Conservation (phyloP, 2,888 invertebrate genomes). For the Strigamia maritima region DNA sequence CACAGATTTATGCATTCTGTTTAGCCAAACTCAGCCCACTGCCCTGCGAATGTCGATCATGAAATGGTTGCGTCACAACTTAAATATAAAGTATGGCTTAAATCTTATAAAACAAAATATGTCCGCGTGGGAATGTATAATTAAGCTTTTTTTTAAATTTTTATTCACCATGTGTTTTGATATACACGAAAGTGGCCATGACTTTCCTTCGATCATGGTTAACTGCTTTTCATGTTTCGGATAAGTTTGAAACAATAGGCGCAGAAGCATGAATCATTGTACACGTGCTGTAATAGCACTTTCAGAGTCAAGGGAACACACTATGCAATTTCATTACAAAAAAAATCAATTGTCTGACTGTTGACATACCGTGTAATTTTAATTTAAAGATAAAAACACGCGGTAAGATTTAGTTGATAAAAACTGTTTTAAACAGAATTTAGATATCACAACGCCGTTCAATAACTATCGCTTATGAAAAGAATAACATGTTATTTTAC, state of each 20-base stretch:
- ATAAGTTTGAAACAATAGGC: slow-evolving; percentile 1
- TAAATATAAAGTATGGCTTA: no score
- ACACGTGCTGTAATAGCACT: slow-evolving; percentile 19
- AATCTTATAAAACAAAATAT: no score
- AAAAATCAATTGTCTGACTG: background rate
- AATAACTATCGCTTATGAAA: no score
- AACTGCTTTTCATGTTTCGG: slow-evolving; percentile 8
- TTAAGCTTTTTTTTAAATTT: background rate
- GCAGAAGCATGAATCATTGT: background rate
- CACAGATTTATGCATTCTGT: no score
- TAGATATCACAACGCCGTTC: no score
- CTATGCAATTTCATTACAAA: background rate
- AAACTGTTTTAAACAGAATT: no score
- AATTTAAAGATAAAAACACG: background rate
- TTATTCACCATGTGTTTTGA: background rate
- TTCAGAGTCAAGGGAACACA: slow-evolving; percentile 12
- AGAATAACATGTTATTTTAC: background rate
- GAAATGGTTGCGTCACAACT: no score
- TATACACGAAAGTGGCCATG: background rate
- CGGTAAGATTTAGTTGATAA: no score
- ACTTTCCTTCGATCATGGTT: slow-evolving; percentile 30
- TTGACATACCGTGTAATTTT: background rate
- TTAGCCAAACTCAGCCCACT: background rate
- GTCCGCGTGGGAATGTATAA: background rate
- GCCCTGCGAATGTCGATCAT: no score